phyloP scores from a whole-genome alignment of 2,797 vertebrate species.

The Chiloscyllium punctatum region DNA sequence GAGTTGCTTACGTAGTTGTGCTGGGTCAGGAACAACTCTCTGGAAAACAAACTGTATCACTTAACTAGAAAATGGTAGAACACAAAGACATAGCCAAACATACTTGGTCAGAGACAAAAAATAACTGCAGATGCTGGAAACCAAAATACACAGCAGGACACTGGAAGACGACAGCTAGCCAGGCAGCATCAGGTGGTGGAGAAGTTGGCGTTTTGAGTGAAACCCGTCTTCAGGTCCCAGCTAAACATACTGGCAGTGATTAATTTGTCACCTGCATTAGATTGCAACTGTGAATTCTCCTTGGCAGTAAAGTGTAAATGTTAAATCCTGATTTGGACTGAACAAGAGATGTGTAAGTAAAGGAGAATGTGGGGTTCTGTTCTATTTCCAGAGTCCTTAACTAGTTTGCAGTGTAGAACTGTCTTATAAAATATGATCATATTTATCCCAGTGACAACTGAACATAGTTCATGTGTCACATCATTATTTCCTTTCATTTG shows the following conservation, averaged over 20 bases:
- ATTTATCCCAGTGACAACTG: background rate
- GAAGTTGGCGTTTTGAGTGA: too few species aligned
- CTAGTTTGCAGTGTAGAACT: background rate
- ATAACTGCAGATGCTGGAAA: too few species aligned
- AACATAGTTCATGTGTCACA: background rate
- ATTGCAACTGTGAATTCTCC: background rate
- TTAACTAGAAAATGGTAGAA: background rate
- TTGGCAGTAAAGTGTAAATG: background rate
- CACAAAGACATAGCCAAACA: background rate
- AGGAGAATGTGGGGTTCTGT: background rate
- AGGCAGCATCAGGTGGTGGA: too few species aligned
- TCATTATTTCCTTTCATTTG: background rate
- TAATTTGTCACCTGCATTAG: background rate
- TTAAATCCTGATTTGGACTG: background rate
- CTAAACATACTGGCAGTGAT: background rate
- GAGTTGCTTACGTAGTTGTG: constrained; percentile 77
- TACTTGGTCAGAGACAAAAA: background rate
- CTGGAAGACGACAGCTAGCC: too few species aligned
- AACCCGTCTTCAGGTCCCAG: too few species aligned
- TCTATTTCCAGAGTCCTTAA: background rate
- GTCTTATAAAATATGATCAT: background rate
- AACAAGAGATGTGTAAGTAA: background rate
- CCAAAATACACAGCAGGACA: too few species aligned
- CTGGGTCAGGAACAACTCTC: constrained; percentile 65
- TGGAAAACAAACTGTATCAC: constrained; percentile 45